Base-by-base conservation (phyloP, 1,140 invertebrate genomes). In the Drosophila equinoxialis region DNA sequence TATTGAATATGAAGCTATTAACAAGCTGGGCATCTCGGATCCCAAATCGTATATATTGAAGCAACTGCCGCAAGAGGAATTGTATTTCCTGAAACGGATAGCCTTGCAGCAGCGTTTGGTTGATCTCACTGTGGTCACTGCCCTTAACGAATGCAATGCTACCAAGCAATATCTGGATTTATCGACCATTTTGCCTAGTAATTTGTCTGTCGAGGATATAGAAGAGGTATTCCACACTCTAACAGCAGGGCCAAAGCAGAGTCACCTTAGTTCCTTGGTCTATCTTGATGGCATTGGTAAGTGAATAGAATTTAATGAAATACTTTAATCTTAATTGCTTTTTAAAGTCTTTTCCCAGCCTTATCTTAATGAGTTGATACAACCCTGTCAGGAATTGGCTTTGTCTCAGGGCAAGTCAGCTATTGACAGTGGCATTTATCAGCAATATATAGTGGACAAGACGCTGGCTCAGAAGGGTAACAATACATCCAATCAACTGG, bases 1-100 rank as follows among this genome's bases (percentile, higher is more conserved):
- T 92, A 93, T 99, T 65, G 98, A 99, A 93, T 99, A 97, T 93
- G 97, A 98, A 93, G 95, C 96, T 3, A 92, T 99, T 39, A 93
- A 93, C n/a, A 94, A 97, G 77, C 93, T 99, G 59, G 98, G 98
- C 2, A 97, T 99, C 79, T 94, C 94, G 11, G 98, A 99, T 92
- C 94, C 97, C 10, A 95, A 96, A 91, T 93, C 93, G 30, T 98
- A 96, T 92, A 94, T 99, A 6, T 96, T 95, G 77, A 97, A 96
- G 74, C 94, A 95, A 79, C 96, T 97, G 84, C 83, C 94, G 10
- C 95, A 95, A 90, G 95, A 97, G 86, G 94, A 95, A 58, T 92
- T 98, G 42, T 93, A 95, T 7, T 95, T 95, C 79, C 93, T 99
- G 10, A 94, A 95, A 61, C 95, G 95, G 8, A 97, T 96, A 91